phyloP scores from a whole-genome alignment of 2,113 vertebrate genomes.

The Ciconia boyciana region DNA sequence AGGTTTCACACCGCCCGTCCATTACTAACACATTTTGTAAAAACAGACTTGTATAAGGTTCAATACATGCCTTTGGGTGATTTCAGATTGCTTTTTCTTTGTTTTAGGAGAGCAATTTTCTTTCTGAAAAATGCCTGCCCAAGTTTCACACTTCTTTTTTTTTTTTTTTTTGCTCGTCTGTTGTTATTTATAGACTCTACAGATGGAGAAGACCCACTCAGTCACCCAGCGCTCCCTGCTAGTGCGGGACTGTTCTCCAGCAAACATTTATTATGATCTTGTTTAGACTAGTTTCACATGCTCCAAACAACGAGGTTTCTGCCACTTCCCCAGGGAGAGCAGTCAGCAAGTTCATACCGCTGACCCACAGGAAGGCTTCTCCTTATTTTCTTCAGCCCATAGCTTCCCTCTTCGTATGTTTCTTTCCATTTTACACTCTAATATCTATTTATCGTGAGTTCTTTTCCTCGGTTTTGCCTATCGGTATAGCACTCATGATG shows the following conservation, averaged over 20 bases:
- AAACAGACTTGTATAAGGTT: not conserved
- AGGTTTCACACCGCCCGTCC: not conserved
- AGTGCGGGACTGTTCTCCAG: not conserved
- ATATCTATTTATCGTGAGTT: not conserved
- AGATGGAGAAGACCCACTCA: constrained; percentile 24
- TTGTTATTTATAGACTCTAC: not conserved
- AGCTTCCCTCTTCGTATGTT: not conserved
- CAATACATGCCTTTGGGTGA: not conserved
- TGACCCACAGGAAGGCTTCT: not conserved
- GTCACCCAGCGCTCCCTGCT: not conserved
- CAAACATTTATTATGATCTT: constrained; percentile 20
- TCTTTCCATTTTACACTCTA: not conserved
- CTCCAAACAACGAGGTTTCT: not conserved
- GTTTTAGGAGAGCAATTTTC: not conserved
- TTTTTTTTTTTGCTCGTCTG: not conserved
- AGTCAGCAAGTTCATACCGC: not conserved
- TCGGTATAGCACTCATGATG: not conserved
- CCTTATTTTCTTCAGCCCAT: not conserved
- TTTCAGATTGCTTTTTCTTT: not conserved
- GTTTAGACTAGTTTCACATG: constrained; percentile 23
- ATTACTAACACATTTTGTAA: not conserved
- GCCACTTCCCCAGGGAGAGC: not conserved
- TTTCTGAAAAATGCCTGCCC: not conserved
- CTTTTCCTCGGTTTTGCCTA: not conserved
- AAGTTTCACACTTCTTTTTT: not conserved